A percentile compares a stretch with the other conserved stretches of the same genome.
phyloP scores from a whole-genome alignment of 2,888 invertebrate genomes.

The Tetranychus truncatus region DNA sequence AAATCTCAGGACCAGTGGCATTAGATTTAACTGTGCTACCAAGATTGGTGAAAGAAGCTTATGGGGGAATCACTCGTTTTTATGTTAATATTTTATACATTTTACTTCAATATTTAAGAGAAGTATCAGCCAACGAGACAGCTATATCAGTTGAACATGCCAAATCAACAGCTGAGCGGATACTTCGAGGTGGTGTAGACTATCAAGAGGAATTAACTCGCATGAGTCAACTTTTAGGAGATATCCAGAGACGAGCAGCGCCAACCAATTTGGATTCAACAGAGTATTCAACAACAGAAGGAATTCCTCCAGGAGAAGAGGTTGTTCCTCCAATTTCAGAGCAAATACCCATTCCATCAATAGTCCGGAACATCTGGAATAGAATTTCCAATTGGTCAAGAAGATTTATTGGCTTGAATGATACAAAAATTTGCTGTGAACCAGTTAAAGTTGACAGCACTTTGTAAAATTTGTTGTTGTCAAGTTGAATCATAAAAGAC shows the following conservation, averaged over 20 bases:
- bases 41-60: neutral
- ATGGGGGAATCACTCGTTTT: neutral
- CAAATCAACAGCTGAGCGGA: neutral
- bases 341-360: neutral
- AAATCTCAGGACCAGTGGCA: neutral
- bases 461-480: neutral
- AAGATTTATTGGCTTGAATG: neutral
- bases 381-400: neutral
- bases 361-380: neutral
- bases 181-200: neutral
- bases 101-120: neutral
- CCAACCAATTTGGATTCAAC: neutral
- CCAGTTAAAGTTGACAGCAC: neutral
- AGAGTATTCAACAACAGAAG: neutral
- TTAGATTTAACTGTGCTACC: neutral
- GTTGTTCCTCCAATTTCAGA: neutral
- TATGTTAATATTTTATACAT: neutral
- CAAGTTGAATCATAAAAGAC: neutral
- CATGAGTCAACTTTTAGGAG: neutral
- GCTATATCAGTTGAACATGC: neutral
- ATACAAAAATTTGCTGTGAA: neutral
- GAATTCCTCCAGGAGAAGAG: neutral
- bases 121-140: neutral
- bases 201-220: neutral
- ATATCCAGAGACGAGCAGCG: neutral